Evolutionary conservation across 2,888 invertebrate species (phyloP).

Genomic region (Drosophila koepferae): DNA sequence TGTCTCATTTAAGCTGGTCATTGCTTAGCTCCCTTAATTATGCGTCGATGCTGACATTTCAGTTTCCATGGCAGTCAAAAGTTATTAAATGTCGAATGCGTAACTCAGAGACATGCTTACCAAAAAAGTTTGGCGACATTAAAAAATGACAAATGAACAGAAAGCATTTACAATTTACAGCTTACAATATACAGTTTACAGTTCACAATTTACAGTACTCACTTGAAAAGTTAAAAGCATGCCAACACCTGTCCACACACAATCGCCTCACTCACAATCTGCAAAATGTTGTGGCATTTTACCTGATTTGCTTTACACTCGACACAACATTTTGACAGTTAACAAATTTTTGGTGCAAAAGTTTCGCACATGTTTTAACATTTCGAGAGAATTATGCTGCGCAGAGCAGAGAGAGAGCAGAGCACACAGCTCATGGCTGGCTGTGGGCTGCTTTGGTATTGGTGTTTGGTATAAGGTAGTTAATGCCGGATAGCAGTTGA

Average conservation of each 20-base stretch:
- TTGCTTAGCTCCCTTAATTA: slow-evolving; percentile 55
- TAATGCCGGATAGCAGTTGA: slow-evolving; percentile 34
- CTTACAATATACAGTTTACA: slow-evolving; percentile 22
- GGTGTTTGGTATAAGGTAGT: slow-evolving; percentile 14
- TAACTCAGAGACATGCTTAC: slow-evolving; percentile 48
- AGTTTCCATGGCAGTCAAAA: slow-evolving; percentile 72
- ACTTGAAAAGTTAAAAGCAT: slow-evolving; percentile 72
- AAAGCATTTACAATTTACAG: slow-evolving; percentile 32
- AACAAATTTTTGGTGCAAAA: slow-evolving; percentile 69
- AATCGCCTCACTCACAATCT: slow-evolving; percentile 28
- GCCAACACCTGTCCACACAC: slow-evolving; percentile 62
- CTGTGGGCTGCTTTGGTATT: not conserved
- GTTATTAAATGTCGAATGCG: slow-evolving; percentile 67
- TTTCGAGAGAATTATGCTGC: slow-evolving; percentile 62
- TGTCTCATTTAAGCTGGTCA: slow-evolving; percentile 35
- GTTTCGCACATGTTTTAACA: slow-evolving; percentile 65
- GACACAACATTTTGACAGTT: slow-evolving; percentile 66
- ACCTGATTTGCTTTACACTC: slow-evolving; percentile 62
- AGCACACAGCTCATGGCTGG: slow-evolving; percentile 1
- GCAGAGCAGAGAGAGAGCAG: not conserved
- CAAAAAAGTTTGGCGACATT: slow-evolving; percentile 50
- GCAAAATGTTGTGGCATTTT: slow-evolving; percentile 66
- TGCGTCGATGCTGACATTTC: slow-evolving; percentile 33
- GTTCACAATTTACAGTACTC: slow-evolving; percentile 22
- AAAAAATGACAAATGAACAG: slow-evolving; percentile 50